These are phyloP conservation scores for Spisula solida DNA, from an alignment of 2,888 invertebrate species.

Conservation along the genomic window DNA sequence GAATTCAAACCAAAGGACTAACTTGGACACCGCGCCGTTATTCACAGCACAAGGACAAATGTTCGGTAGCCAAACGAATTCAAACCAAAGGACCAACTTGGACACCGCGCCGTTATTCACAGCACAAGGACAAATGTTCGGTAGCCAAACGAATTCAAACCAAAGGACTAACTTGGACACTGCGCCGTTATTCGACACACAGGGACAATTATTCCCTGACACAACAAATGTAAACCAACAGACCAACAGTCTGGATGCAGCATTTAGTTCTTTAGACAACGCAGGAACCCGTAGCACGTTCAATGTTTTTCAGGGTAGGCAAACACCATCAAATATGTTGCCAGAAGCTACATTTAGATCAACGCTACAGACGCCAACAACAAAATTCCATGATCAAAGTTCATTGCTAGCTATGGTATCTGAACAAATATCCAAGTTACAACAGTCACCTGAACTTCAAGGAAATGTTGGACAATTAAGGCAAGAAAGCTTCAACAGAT, in stretches of 20 bases:
- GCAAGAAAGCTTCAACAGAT: not conserved
- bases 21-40: not conserved
- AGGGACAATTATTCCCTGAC: not conserved
- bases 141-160: not conserved
- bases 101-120: not conserved
- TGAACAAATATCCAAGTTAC: slow-evolving; percentile 55
- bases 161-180: not conserved
- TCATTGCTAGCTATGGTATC: slow-evolving; percentile 56
- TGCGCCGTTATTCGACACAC: not conserved
- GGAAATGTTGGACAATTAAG: not conserved
- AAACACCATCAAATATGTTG: not conserved
- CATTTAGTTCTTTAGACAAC: not conserved
- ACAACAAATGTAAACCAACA: not conserved
- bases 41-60: slow-evolving; percentile 26
- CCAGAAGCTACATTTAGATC: not conserved
- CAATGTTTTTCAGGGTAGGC: not conserved
- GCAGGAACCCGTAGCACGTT: not conserved
- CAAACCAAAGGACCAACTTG: not conserved
- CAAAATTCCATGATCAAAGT: slow-evolving; percentile 52
- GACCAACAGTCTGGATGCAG: not conserved
- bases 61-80: not conserved
- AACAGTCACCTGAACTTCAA: not conserved
- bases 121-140: slow-evolving; percentile 12
- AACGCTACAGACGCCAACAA: slow-evolving; percentile 34
- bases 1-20: not conserved